A percentile compares a stretch with the other conserved stretches of the same genome.
Conservation (phyloP, 2,113 vertebrate species). For the Cyanoramphus novaezelandiae region DNA sequence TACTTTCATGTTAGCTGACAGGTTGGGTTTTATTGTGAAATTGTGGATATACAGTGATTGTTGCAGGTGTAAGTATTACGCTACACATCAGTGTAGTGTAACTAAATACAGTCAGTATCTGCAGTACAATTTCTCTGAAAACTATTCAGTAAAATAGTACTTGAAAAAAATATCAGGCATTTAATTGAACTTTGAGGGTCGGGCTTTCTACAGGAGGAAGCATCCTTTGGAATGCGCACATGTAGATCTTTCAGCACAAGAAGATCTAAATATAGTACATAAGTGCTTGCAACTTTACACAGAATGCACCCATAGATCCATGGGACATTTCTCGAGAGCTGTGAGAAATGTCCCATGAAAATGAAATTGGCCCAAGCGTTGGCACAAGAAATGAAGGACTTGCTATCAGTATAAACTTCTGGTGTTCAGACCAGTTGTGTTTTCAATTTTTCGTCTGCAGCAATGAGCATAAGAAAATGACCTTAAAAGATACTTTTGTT, state of each 20-base stretch:
- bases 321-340: no score
- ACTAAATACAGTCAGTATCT: not conserved
- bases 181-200: not conserved
- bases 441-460: not conserved
- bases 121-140: not conserved
- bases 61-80: not conserved
- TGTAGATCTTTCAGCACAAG: not conserved
- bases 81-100: not conserved
- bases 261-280: not conserved
- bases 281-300: not conserved
- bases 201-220: not conserved
- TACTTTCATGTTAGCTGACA: not conserved
- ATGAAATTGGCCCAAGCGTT: not conserved
- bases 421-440: not conserved
- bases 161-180: not conserved
- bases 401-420: not conserved
- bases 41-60: not conserved
- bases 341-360: not conserved
- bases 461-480: not conserved
- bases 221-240: not conserved
- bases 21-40: not conserved
- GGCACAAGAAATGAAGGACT: not conserved
- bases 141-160: not conserved
- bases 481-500: not conserved
- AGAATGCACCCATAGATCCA: no score